Evolutionary conservation across 2,113 vertebrate species (phyloP).

Genomic region (Urocitellus parryii): DNA sequence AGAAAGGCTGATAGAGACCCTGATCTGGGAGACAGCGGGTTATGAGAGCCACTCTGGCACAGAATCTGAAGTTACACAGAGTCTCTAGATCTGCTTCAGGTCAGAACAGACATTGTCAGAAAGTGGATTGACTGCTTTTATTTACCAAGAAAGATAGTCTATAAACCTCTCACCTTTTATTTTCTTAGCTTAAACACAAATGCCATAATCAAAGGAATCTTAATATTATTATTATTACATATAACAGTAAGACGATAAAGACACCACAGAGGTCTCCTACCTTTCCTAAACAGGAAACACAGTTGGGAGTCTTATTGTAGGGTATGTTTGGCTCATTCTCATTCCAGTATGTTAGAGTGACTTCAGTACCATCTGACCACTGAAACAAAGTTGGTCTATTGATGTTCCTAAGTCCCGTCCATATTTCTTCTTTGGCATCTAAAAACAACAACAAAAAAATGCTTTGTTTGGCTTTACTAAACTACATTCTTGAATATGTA

Average conservation of each 20-base stretch:
- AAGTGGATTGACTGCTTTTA: background rate
- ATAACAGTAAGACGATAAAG: slow-evolving; percentile 49
- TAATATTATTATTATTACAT: slow-evolving; percentile 24
- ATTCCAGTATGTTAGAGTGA: slow-evolving; percentile 94
- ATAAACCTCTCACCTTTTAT: background rate
- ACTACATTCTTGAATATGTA: background rate
- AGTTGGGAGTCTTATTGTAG: slow-evolving; percentile 87
- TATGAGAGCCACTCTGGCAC: background rate
- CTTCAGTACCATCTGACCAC: slow-evolving; percentile 90
- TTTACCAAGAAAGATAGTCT: background rate
- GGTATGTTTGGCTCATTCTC: slow-evolving; percentile 90
- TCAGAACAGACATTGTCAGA: background rate
- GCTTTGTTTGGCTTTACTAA: background rate
- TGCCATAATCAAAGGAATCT: background rate
- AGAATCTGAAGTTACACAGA: background rate
- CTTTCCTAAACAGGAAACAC: slow-evolving; percentile 92
- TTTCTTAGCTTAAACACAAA: slow-evolving; percentile 53
- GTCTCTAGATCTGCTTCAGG: background rate
- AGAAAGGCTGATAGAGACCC: background rate
- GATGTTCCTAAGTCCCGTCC: slow-evolving; percentile 92
- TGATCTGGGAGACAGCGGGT: background rate
- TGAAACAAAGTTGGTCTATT: slow-evolving; percentile 87
- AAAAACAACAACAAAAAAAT: slow-evolving; percentile 81
- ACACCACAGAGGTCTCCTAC: slow-evolving; percentile 84
- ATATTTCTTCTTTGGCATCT: slow-evolving; percentile 88